Percentiles rank a stretch among this genome's conserved stretches.
Evolutionary conservation across 1,140 invertebrate species (phyloP).

Genomic region (Lepidurus packardi): DNA sequence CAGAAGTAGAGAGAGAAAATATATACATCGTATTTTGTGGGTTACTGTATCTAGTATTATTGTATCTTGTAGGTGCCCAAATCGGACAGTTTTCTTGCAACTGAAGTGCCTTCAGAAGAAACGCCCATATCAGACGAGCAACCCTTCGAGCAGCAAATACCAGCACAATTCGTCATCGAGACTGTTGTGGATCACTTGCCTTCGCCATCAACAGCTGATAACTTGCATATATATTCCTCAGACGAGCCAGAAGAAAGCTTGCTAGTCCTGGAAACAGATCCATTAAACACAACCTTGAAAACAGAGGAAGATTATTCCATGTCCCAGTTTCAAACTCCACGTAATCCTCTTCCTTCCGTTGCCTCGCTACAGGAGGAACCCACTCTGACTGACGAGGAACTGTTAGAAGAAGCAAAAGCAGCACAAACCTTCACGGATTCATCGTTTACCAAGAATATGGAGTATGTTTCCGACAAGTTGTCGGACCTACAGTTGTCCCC

Average conservation of each 20-base stretch:
- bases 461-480: background rate
- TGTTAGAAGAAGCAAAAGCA: background rate
- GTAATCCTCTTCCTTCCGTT: background rate
- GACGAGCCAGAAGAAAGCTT: slow-evolving; percentile 2
- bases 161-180: background rate
- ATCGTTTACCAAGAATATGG: background rate
- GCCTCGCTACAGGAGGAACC: background rate
- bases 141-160: background rate
- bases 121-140: background rate
- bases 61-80: background rate
- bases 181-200: background rate
- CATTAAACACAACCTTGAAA: background rate
- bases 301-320: background rate
- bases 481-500: background rate
- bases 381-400: background rate
- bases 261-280: slow-evolving; percentile 3
- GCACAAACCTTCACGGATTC: background rate
- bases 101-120: background rate
- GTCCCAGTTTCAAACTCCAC: background rate
- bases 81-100: background rate
- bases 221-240: background rate
- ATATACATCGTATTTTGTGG: background rate
- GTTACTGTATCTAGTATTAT: background rate
- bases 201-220: background rate
- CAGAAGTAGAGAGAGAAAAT: background rate